A percentile compares a stretch with the other conserved stretches of the same genome.
Evolutionary conservation across 1,140 invertebrate genomes (phyloP).

Genomic region (Holcopasites calliopsidis): DNA sequence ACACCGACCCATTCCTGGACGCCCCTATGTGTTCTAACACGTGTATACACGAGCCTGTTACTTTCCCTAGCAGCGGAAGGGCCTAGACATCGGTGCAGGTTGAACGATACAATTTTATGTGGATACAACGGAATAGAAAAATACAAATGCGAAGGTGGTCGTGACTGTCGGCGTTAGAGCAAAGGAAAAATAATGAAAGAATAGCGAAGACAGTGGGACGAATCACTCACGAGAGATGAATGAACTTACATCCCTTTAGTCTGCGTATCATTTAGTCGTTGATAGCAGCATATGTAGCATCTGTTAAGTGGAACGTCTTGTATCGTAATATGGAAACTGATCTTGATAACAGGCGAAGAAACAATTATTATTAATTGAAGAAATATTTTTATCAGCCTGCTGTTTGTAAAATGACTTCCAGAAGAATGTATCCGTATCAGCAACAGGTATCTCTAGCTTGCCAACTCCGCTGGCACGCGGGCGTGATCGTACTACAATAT

Average conservation of each 20-base stretch:
- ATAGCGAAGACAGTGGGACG: conserved; percentile 48
- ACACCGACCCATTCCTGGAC: conserved; percentile 29
- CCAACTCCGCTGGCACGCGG: not conserved
- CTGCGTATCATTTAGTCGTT: too few relatives aligned
- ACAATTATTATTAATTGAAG: not conserved
- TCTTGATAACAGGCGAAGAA: not conserved
- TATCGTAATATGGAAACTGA: not conserved
- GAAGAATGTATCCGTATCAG: not conserved
- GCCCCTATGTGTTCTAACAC: conserved; percentile 1
- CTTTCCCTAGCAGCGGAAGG: conserved; percentile 3
- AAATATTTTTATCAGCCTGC: not conserved
- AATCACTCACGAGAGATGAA: conserved; percentile 63
- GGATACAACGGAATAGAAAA: not conserved
- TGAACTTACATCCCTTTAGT: too few relatives aligned
- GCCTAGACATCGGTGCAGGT: not conserved
- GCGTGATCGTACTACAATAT: conserved; percentile 1
- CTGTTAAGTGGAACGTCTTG: not conserved
- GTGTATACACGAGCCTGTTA: conserved; percentile 28
- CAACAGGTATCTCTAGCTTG: not conserved
- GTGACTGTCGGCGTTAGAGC: not conserved
- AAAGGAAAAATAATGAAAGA: conserved; percentile 6
- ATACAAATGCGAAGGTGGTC: not conserved
- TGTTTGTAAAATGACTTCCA: conserved; percentile 8
- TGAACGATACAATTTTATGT: not conserved
- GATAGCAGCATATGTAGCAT: too few relatives aligned